Conservation (phyloP, 1,140 invertebrate species). For the Meloidogyne hapla region DNA sequence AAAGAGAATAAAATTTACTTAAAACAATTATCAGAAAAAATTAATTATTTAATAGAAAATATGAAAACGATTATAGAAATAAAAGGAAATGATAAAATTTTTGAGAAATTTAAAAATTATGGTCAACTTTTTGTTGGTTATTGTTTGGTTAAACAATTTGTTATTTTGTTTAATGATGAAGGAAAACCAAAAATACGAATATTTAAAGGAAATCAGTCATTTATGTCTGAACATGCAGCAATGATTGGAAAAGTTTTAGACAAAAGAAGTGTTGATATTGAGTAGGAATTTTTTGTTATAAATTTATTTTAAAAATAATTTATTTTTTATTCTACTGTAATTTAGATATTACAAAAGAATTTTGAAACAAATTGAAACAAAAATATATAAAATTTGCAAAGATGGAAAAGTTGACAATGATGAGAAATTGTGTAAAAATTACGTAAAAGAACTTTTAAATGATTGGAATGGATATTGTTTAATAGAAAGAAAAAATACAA, state of each 20-base stretch:
- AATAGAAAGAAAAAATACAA: background rate
- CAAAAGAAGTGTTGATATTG: background rate
- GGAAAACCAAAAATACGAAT: background rate
- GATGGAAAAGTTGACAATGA: background rate
- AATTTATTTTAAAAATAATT: no score
- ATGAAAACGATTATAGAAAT: no score
- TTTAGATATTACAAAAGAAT: background rate
- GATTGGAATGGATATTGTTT: background rate
- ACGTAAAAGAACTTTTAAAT: background rate
- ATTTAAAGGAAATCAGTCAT: background rate
- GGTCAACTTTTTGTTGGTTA: background rate
- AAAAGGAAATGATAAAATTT: no score
- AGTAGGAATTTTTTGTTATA: background rate
- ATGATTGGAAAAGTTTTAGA: background rate
- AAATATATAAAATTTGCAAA: background rate
- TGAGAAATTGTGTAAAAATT: background rate
- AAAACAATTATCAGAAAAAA: no score
- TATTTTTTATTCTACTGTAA: no score
- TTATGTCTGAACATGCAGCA: background rate
- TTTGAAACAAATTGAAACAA: background rate
- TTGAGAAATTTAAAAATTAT: no score
- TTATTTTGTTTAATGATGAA: background rate
- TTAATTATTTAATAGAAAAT: no score
- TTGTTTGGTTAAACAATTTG: constrained; percentile 6
- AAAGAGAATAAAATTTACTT: no score